phyloP scores from a whole-genome alignment of 2,797 vertebrate genomes.

The Pteronotus mesoamericanus region DNA sequence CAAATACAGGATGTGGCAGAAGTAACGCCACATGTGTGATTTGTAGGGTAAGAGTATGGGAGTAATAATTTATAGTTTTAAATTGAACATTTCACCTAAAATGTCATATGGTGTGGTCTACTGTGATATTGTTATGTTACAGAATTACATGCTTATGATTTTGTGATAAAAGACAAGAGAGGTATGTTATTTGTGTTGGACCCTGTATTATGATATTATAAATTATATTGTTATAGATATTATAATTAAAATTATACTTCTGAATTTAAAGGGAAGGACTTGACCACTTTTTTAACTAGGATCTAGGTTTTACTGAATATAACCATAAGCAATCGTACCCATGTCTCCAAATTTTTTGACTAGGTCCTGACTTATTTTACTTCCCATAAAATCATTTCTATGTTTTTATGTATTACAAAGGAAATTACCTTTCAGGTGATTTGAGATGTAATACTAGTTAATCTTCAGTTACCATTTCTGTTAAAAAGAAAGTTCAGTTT shows the following conservation, averaged over 20 bases:
- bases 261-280: neutral
- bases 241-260: neutral
- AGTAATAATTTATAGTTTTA: no score
- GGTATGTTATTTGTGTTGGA: no score
- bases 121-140: no score
- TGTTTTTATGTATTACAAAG: neutral
- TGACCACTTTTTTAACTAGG: neutral
- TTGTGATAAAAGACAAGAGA: no score
- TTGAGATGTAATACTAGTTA: neutral
- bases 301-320: neutral
- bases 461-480: constrained; percentile 34
- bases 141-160: no score
- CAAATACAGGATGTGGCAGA: neutral
- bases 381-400: neutral
- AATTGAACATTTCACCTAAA: no score
- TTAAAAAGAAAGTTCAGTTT: constrained; percentile 52
- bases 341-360: neutral
- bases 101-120: no score
- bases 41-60: no score
- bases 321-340: neutral
- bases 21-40: no score
- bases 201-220: neutral
- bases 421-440: neutral
- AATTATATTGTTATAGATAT: neutral
- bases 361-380: neutral